Evolutionary conservation across 2,888 invertebrate genomes (phyloP), one percentile per base, ranked within the genome.

Genomic region (Drosophila hamatofila): DNA sequence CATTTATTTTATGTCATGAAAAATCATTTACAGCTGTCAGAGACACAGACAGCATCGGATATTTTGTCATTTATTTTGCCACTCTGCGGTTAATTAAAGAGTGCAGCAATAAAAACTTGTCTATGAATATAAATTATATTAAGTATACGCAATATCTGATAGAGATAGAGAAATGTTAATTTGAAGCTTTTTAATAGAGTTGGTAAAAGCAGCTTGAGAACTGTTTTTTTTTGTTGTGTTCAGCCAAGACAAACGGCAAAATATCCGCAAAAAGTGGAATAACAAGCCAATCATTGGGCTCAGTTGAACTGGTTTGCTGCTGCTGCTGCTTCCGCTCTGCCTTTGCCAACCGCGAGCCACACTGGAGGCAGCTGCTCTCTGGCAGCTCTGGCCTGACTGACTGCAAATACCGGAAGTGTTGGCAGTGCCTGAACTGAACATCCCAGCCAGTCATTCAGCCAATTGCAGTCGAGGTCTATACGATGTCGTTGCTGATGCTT

Each of bases 321-420:
- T 39, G 2, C 55, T 23, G n/a, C n/a, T n/a, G 57, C 46, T 58
- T 58, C 35, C 35, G 46, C 6, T 23, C 14, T 9, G 57, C 18
- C n/a, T 16, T 57, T 57, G 44, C 16, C 12, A 44, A 44, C 57
- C 57, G 42, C 57, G 44, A 8, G 56, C 55, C 27, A 21, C 41
- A 21, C 41, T 42, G 27, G 7, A 14, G 44, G 57, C 57, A 14
- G 30, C 23, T n/a, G 16, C 44, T 57, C 33, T 56, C 14, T 25
- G 57, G 42, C 16, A 35, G 44, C 33, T 56, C 14, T 25, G 57
- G 42, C 16, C 16, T 12, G 27, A n/a, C 48, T 55, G 14, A 25
- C 18, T 46, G 25, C n/a, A 37, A 46, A 46, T 35, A 46, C 57
- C 57, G 57, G 57, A 58, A 58, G 46, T 58, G 57, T 23, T 44